These are phyloP conservation scores for Thamnophis elegans DNA, from an alignment of 2,797 vertebrate species.

Conservation along the genomic window DNA sequence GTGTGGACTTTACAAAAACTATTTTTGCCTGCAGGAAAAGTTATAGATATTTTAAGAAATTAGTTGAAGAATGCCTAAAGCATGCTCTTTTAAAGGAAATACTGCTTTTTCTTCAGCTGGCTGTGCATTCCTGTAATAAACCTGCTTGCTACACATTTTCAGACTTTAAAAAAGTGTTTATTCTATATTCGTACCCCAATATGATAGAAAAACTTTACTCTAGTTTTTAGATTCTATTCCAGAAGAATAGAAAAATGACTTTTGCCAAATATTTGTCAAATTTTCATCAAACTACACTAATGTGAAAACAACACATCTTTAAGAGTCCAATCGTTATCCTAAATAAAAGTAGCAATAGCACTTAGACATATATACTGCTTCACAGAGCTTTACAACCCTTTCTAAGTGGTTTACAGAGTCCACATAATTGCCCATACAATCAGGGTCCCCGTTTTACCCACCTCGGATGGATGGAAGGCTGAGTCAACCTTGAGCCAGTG, in stretches of 20 bases:
- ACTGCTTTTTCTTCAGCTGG: neutral
- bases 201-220: neutral
- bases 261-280: neutral
- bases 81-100: neutral
- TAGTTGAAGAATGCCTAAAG: slow-evolving; percentile 15
- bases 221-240: neutral
- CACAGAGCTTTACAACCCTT: neutral
- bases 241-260: neutral
- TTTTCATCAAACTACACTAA: neutral
- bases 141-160: no score
- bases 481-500: neutral
- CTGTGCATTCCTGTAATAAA: no score
- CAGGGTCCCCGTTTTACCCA: neutral
- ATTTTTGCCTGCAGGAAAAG: neutral
- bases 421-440: neutral
- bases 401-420: neutral
- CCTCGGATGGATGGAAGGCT: neutral
- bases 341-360: neutral
- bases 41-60: neutral
- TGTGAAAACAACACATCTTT: neutral
- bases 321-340: neutral
- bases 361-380: neutral
- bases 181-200: neutral
- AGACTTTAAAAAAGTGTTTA: neutral
- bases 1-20: neutral